phyloP scores from a whole-genome alignment of 2,113 vertebrate genomes.

The Sclerurus mexicanus region DNA sequence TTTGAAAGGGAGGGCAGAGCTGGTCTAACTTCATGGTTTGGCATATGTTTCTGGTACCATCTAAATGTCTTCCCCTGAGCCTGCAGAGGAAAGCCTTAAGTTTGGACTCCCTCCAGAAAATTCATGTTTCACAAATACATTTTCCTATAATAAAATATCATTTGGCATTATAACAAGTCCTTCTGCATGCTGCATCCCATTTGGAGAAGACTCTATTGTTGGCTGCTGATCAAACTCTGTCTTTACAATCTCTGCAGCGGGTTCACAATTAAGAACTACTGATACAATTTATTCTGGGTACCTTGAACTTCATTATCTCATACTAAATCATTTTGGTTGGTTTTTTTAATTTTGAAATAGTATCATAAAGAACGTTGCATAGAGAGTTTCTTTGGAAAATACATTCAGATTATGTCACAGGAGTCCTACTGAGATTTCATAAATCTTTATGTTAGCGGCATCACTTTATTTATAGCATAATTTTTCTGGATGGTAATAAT shows the following conservation, averaged over 20 bases:
- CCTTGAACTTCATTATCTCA: neutral
- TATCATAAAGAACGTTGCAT: neutral
- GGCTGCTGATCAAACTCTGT: neutral
- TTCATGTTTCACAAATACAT: neutral
- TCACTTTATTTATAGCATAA: neutral
- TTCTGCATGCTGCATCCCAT: neutral
- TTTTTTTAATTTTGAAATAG: neutral
- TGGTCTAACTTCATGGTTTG: neutral
- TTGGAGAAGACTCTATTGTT: neutral
- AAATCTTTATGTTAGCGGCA: neutral
- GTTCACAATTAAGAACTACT: neutral
- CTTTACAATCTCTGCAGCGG: neutral
- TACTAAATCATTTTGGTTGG: neutral
- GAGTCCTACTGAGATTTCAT: neutral
- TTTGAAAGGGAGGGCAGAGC: neutral
- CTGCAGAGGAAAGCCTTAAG: neutral
- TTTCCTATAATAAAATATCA: neutral
- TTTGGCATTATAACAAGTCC: neutral
- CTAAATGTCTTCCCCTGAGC: neutral
- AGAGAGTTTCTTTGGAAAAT: neutral
- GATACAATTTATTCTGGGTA: neutral
- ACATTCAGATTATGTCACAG: neutral
- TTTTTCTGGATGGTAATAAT: neutral
- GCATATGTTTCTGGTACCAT: accelerated
- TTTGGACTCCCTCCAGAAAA: neutral